Evolutionary conservation across 2,888 invertebrate genomes (phyloP).

Genomic region (Cataglyphis livida): DNA sequence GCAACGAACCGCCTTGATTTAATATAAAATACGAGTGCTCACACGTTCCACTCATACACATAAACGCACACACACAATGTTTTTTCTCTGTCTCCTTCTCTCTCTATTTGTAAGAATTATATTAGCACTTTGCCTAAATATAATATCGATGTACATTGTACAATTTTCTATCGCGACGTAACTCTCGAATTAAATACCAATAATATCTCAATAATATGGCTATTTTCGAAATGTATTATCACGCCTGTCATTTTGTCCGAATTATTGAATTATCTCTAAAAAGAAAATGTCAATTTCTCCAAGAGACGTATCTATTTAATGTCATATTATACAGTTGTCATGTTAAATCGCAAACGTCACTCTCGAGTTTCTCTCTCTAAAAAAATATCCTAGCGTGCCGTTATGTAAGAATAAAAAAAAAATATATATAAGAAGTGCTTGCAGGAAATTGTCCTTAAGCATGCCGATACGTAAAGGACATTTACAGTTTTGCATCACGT

Average conservation of each 20-base stretch:
- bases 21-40: conserved; percentile 36
- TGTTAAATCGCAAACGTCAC: conserved; percentile 21
- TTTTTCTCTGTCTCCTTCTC: background rate
- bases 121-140: background rate
- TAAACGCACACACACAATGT: background rate
- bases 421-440: conserved; percentile 6
- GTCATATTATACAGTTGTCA: conserved; percentile 3
- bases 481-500: conserved; percentile 28
- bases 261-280: conserved; percentile 13
- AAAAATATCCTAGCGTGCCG: background rate
- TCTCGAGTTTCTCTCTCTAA: background rate
- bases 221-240: conserved; percentile 16
- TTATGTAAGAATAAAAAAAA: background rate
- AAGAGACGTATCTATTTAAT: background rate
- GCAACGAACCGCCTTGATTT: conserved; percentile 29
- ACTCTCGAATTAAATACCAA: conserved; percentile 10
- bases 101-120: conserved; percentile 11
- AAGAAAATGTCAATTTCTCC: background rate
- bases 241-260: background rate
- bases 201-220: background rate
- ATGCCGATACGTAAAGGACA: conserved; percentile 4
- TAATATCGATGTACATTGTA: background rate
- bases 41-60: background rate
- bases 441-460: conserved; percentile 19
- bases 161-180: background rate